Base-by-base conservation (phyloP, 2,113 vertebrate genomes). In the Pelobates fuscus region DNA sequence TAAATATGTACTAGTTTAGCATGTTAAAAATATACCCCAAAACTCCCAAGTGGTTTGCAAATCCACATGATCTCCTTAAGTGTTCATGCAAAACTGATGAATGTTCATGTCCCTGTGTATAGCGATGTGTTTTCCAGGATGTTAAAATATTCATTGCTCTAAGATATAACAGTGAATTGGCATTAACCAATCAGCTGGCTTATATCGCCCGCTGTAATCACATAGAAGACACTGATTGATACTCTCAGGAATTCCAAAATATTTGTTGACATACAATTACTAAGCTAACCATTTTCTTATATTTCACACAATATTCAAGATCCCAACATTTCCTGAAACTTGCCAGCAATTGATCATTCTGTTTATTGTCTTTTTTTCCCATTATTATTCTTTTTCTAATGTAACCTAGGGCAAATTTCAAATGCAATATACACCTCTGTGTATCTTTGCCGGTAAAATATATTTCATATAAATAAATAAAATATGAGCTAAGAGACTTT, bases 391-490 rank as follows among this genome's bases (percentile, higher is more conserved):
- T 14, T 29, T 26, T 37, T 63, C 27, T 20, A 63, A 63, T 63
- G 30, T 37, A 63, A 63, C 60, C 30, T 30, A 63, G 27, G 60
- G 60, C 60, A 37, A 32, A 32, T 63, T 63, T 37, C 17, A 63
- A 63, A 63, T 37, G 20, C 60, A 63, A 63, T 63, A 32, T 63
- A 37, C 27, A 32, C 60, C 30, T 63, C 30, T 37, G 60, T 37
- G 60, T 63, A 32, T 63, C 27, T 63, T 63, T 32, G 29, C 60
- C 10, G n/a, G 20, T 20, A 63, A 63, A 63, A 63, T 63, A 37
- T 63, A 63, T 63, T 63, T 63, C 30, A 32, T 63, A 37, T 30
- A 21, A 63, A n/a, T 63, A 63, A 63, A 63, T 63, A 63, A 63
- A 63, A 63, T 63, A 63, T 63, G 60, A 63, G 27, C 60, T 32